These are phyloP conservation scores for Adelges cooleyi DNA, from an alignment of 1,140 invertebrate species.

Conservation along the genomic window DNA sequence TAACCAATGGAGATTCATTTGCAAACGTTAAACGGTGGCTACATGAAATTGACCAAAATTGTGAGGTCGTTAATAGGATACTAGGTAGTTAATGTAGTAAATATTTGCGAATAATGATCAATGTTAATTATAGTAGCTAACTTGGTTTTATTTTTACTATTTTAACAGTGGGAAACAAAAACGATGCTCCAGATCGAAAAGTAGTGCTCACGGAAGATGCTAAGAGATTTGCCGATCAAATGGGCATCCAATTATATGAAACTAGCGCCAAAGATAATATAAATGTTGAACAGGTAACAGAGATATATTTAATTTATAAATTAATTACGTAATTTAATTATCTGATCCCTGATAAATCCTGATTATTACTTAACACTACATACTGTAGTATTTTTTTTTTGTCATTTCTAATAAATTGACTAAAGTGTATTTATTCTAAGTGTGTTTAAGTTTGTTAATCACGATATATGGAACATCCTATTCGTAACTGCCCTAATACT, in stretches of 20 bases:
- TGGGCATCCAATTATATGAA: constrained; percentile 94
- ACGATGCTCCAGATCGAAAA: constrained; percentile 92
- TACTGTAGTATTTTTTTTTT: not conserved
- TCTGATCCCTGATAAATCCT: not conserved
- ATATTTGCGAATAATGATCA: not conserved
- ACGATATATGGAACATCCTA: no score
- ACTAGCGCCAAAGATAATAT: constrained; percentile 98
- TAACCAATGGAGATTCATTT: constrained; percentile 96
- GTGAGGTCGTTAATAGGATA: constrained; percentile 98
- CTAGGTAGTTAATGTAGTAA: constrained; percentile 54
- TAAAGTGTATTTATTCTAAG: no score
- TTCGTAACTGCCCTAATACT: no score
- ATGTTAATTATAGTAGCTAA: not conserved
- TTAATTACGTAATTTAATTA: constrained; percentile 39
- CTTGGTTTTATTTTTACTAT: not conserved
- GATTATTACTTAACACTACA: not conserved
- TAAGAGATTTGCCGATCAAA: constrained; percentile 89
- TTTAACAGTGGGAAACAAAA: constrained; percentile 93
- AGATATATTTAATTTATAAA: constrained; percentile 32
- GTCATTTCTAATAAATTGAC: not conserved
- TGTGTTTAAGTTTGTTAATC: no score
- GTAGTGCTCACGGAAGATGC: constrained; percentile 96
- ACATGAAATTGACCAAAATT: constrained; percentile 98
- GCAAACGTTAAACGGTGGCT: constrained; percentile 96
- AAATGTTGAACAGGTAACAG: constrained; percentile 88